phyloP scores from a whole-genome alignment of 2,113 vertebrate genomes.

The Sander vitreus region DNA sequence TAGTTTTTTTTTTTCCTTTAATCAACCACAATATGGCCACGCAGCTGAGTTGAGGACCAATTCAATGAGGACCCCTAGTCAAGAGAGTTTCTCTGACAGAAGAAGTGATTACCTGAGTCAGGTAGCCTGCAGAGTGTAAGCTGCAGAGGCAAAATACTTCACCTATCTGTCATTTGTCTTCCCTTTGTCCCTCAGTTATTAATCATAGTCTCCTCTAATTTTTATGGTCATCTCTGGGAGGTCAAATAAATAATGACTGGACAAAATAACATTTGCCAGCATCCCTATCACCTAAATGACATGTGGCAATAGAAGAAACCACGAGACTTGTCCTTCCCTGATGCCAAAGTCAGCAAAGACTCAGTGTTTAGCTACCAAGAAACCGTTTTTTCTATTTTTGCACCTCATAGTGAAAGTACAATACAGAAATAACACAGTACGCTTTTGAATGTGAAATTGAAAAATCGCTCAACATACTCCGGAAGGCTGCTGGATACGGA shows the following conservation, averaged over 20 bases:
- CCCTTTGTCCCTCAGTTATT: constrained; percentile 64
- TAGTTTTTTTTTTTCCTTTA: constrained; percentile 22
- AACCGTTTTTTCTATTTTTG: background rate
- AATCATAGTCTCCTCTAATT: constrained; percentile 52
- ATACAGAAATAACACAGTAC: constrained; percentile 2
- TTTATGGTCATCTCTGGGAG: constrained; percentile 53
- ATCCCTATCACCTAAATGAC: background rate
- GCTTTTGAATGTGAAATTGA: constrained; percentile 44
- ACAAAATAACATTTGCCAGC: constrained; percentile 1
- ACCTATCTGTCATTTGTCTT: constrained; percentile 60
- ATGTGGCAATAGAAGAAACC: background rate
- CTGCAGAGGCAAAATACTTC: constrained; percentile 62
- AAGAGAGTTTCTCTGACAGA: constrained; percentile 28
- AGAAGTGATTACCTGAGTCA: constrained; percentile 39
- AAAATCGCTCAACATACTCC: constrained; percentile 12
- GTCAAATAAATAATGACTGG: constrained; percentile 52
- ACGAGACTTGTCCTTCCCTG: background rate
- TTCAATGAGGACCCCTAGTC: constrained; percentile 7
- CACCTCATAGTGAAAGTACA: background rate
- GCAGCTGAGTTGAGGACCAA: background rate
- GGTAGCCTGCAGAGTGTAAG: constrained; percentile 44
- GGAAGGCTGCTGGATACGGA: background rate
- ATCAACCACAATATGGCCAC: constrained; percentile 16
- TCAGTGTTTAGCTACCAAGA: background rate
- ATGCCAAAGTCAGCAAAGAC: background rate